Evolutionary conservation across 1,140 invertebrate genomes (phyloP), one percentile per base, ranked within the genome.

Genomic region (Harlomillsia oculata): DNA sequence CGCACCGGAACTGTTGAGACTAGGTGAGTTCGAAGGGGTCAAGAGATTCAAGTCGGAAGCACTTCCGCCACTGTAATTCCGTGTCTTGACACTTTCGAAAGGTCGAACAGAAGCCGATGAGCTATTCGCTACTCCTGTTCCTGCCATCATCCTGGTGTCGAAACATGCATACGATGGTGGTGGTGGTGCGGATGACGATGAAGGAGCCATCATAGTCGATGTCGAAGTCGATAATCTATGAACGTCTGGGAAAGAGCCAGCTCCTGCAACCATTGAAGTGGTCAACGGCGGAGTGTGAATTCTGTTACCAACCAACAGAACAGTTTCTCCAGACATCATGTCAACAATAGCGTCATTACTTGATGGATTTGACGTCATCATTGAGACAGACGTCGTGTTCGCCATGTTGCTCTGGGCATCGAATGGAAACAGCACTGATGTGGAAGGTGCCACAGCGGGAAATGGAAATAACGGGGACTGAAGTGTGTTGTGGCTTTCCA

Each of bases 401-500:
- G 45, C 45, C 29, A 48, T 20, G 34, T 32, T 48, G 45, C 28
- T 21, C 20, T 30, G 28, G 30, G 53, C 36, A 32, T 45, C 40
- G 32, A 55, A 55, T 23, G 53, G 53, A 46, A 55, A 55, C 16
- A 53, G 26, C 25, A 45, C 41, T 37, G 41, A 21, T 46, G 53
- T 48, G 21, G 54, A 13, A 18, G 55, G 25, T 26, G 28, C 11
- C 6, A 37, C 43, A 16, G 45, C 25, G 14, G 45, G 53, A 51
- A 60, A 64, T 51, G 62, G 56, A 50, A 77, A 75, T 26, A 74
- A 74, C 6, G 80, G 80, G 56, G 78, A 81, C 59, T 80, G 77
- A 13, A 64, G 55, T 21, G 61, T 48, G 34, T 56, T 56, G 37
- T 64, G 57, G 16, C 84, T 85, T 71, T 88, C 86, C 63, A 87